Conservation (phyloP, 2,888 invertebrate species). For the Prenolepis imparis region DNA sequence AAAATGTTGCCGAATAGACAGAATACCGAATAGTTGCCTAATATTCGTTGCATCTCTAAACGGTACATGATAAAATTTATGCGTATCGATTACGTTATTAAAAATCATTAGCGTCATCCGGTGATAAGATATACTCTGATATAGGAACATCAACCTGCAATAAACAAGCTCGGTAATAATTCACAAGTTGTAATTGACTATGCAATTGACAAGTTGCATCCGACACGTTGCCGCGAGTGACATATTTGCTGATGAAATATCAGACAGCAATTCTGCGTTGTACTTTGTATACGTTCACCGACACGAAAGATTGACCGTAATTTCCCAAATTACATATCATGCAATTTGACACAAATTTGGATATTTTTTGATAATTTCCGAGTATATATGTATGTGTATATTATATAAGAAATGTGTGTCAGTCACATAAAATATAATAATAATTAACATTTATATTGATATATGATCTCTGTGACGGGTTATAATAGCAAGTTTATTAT, state of each 20-base stretch:
- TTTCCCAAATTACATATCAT: not conserved
- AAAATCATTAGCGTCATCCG: conserved; percentile 24
- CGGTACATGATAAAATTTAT: conserved; percentile 33
- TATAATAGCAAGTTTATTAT: not conserved
- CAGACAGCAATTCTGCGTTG: not conserved
- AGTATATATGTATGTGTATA: not conserved
- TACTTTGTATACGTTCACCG: not conserved
- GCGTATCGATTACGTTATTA: conserved; percentile 12
- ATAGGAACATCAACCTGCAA: not conserved
- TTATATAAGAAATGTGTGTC: no score
- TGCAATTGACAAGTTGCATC: not conserved
- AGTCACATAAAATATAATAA: not conserved
- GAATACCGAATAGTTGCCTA: no score
- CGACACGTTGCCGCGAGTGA: conserved; percentile 26
- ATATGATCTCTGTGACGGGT: not conserved
- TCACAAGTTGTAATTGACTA: no score
- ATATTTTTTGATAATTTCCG: not conserved
- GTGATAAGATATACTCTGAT: conserved; percentile 1
- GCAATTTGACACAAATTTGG: not conserved
- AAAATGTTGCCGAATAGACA: no score
- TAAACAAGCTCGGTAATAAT: conserved; percentile 35
- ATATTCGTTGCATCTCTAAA: no score
- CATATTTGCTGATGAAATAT: conserved; percentile 34
- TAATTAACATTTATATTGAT: not conserved
- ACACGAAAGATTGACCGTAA: not conserved